Evolutionary conservation across 2,888 invertebrate genomes (phyloP), one percentile per base, ranked within the genome.

Genomic region (Biston betularia): DNA sequence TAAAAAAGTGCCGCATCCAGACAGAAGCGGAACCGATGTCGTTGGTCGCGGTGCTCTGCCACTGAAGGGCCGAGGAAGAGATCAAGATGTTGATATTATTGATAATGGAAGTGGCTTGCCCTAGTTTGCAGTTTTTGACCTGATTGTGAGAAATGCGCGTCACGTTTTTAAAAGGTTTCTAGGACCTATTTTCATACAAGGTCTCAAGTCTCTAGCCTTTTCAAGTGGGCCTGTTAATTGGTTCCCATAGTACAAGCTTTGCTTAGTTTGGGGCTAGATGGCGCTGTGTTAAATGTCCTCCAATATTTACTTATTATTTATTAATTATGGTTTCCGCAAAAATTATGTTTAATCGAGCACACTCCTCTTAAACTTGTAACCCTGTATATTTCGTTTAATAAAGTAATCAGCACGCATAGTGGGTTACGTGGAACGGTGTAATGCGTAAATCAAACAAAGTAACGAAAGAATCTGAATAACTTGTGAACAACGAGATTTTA

Each of bases 1-100:
- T 79, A 88, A 89, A 90, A 89, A 88, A 86, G 77, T 77, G 72
- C 60, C 72, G 70, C 72, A 65, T 71, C 69, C 65, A 68, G 70
- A 62, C 50, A 34, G 71, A 54, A 42, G 15, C 53, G 79, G 75
- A 77, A 72, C 78, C 34, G 68, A 75, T 74, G 70, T 56, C 68
- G 71, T 78, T 62, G 12, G 66, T 8, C 42, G 40, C 53, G 66
- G 53, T 48, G 34, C 77, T 64, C 71, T 65, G 59, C 60, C 67
- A 74, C 38, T 64, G 50, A 14, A 11, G 12, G 8, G 38, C 38
- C 9, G 11, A 12, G 24, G 42, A 10, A 40, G 3, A 54, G 24
- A 42, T 42, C 15, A 42, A 12, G 48, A 54, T 15, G 48, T 10
- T 48, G 56, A 56, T 49, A 44, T 6, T 53, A 24, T 10, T 48